phyloP scores from a whole-genome alignment of 2,113 vertebrate genomes.

The Odocoileus hemionus region DNA sequence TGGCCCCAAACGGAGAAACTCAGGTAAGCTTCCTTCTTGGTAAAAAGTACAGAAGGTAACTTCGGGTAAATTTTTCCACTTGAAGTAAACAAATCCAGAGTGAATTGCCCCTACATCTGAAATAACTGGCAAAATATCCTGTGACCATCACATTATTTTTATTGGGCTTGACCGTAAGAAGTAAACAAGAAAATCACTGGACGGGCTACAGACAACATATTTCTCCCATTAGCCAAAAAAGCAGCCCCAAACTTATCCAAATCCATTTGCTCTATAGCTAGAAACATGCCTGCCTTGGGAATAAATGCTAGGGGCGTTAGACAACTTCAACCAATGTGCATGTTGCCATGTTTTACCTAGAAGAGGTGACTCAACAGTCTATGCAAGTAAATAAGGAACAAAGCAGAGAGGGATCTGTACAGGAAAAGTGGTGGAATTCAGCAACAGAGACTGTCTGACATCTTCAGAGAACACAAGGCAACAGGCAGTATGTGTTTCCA shows the following conservation, averaged over 20 bases:
- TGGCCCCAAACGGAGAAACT: slow-evolving; percentile 12
- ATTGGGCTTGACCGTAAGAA: slow-evolving; percentile 53
- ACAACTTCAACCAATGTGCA: neutral
- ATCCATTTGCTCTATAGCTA: slow-evolving; percentile 37
- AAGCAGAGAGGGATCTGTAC: neutral
- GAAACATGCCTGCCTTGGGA: neutral
- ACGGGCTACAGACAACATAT: slow-evolving; percentile 34
- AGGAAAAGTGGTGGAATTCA: neutral
- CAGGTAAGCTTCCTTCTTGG: slow-evolving; percentile 47
- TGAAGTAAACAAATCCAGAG: slow-evolving; percentile 58
- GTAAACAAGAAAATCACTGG: slow-evolving; percentile 54
- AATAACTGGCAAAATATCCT: slow-evolving; percentile 57
- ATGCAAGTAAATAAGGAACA: neutral
- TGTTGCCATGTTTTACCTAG: neutral
- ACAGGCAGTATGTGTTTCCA: neutral
- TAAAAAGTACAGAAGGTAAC: slow-evolving; percentile 55
- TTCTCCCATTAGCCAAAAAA: slow-evolving; percentile 37
- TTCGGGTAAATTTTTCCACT: slow-evolving; percentile 65
- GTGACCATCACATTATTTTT: slow-evolving; percentile 63
- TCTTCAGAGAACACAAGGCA: neutral
- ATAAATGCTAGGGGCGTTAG: neutral
- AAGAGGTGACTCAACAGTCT: neutral
- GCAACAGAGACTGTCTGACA: neutral
- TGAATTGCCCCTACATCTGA: slow-evolving; percentile 49
- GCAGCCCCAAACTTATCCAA: neutral